Evolutionary conservation across 2,113 vertebrate genomes (phyloP), one percentile per base, ranked within the genome.

Genomic region (Cheilinus undulatus): DNA sequence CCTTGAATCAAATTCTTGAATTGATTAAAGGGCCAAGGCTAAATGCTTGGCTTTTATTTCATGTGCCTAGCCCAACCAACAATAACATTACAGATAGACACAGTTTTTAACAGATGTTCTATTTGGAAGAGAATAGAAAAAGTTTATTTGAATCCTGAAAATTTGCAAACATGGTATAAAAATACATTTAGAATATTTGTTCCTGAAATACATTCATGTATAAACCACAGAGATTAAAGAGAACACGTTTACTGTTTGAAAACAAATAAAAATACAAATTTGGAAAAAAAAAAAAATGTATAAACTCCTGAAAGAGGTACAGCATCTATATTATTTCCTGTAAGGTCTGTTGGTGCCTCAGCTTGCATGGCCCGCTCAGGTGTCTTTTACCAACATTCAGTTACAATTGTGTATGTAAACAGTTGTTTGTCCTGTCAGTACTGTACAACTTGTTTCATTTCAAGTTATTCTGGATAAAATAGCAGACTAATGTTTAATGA

Each of bases 191-290:
- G 48, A 80, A 61, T 26, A 73, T 77, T 71, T 80, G 26, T 59
- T 68, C 80, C 77, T 7, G 88, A 90, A 90, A 88, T 80, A 87
- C 77, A 89, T 92, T 91, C 49, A 73, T 80, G 34, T 86, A 75
- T 61, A 83, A 53, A 78, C n/a, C 48, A 80, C 76, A 78, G 27
- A 60, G 70, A 72, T 36, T 57, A 73, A 15, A 73, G 45, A 69
- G 59, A 68, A 73, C 38, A 79, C 19, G 45, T 32, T 14, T 57
- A 57, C 22, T 38, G 28, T 63, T 54, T 67, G 42, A 13, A 62
- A 28, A 68, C 65, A 65, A 50, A 32, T 7, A 51, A 42, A 59
- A 23, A 49, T 72, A 61, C 3, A 78, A 63, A 52, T 30, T 19
- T 53, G 4, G 58, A 17, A 9, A 23, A 49, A 56, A 27, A 42